Base-by-base conservation (phyloP, 2,797 vertebrate genomes). In the Erpetoichthys calabaricus region DNA sequence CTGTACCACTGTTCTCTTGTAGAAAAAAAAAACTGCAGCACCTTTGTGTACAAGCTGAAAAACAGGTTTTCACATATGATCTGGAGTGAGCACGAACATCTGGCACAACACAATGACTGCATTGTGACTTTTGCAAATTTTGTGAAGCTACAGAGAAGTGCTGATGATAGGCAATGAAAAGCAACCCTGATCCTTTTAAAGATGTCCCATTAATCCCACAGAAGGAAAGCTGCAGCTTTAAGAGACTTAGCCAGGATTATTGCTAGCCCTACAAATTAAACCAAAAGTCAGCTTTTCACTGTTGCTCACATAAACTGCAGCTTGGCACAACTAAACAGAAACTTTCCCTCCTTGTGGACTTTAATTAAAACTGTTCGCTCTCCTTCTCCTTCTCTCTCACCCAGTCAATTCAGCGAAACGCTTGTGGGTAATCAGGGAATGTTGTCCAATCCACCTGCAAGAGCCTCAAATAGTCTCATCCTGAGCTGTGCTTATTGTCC, bases 261-360 rank as follows among this genome's bases (percentile, higher is more conserved):
- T 76, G 73, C 80, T 83, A 81, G 85, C 81, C 79, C 73, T 82
- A 77, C 72, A 87, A 87, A 86, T 87, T 86, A 84, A 87, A 85
- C 80, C 77, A 77, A 84, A 86, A 84, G 78, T 84, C 81, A 75
- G 69, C 75, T 84, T 81, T 80, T 74, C 69, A 75, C 70, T 70
- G 76, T 80, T 80, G 79, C 83, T 83, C 79, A 80, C 82, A 75
- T 75, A 79, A 77, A 71, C 75, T 79, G 78, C 73, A 65, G 65
- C 47, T 51, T 45, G 53, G 76, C 73, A 74, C 70, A 63, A 65
- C 45, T 62, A 60, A 67, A 64, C 69, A 61, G 56, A 76, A 75
- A 73, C 47, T n/a, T 73, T 70, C 66, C 65, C 73, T 64, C 67
- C 65, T 47, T 43, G 62, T 66, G 58, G 60, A 65, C 71, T 78